Conservation (phyloP, 2,113 vertebrate genomes). For the Athene cunicularia region DNA sequence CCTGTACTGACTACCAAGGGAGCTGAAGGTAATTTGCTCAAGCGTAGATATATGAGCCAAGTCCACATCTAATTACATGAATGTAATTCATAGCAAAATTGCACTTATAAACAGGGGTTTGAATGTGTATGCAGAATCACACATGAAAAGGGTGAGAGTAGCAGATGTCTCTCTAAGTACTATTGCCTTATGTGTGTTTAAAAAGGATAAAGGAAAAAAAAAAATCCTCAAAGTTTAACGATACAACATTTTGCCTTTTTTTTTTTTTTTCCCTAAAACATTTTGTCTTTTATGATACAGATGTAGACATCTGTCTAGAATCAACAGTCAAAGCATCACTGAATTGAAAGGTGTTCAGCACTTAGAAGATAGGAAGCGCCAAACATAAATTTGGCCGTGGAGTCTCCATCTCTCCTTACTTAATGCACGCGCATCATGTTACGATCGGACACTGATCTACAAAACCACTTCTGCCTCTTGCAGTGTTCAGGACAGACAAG, state of each 20-base stretch:
- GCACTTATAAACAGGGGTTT: neutral
- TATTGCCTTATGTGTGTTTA: neutral
- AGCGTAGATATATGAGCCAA: neutral
- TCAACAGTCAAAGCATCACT: neutral
- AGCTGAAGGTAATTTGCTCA: neutral
- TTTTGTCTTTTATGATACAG: neutral
- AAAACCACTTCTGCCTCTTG: neutral
- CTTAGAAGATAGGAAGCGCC: neutral
- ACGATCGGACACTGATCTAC: neutral
- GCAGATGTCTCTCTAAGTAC: neutral
- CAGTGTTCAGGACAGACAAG: neutral
- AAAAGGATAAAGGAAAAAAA: neutral
- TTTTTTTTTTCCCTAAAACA: neutral
- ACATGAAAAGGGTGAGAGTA: neutral
- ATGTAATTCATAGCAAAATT: neutral
- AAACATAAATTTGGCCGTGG: neutral
- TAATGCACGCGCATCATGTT: neutral
- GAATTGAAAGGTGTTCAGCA: neutral
- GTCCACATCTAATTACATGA: neutral
- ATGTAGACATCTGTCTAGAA: neutral
- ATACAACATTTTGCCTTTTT: neutral
- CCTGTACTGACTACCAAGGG: neutral
- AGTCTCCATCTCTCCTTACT: neutral
- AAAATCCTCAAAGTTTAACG: neutral
- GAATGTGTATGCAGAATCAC: neutral